A percentile compares a stretch with the other conserved stretches of the same genome.
Evolutionary conservation across 30 jellyfish, hydroid and myxozoan genomes (phyloP).

Genomic region (Aurelia sp.): DNA sequence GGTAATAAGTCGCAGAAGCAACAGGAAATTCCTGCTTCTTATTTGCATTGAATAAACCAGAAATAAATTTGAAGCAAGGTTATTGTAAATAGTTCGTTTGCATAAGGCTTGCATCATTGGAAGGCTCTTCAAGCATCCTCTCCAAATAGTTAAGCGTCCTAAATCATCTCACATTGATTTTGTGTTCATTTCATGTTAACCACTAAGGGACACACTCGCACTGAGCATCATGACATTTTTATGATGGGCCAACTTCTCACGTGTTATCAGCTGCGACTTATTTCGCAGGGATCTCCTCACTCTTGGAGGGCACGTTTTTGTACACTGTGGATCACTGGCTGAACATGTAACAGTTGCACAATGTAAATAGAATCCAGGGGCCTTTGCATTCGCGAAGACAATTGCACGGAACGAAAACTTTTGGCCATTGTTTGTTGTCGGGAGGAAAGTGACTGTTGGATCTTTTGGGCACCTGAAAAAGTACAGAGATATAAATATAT

Average conservation of each 20-base stretch:
- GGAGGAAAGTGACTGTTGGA: slow-evolving; percentile 56
- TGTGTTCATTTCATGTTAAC: no score
- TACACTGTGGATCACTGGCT: slow-evolving; percentile 11
- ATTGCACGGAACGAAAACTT: slow-evolving; percentile 64
- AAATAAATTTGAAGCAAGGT: no score
- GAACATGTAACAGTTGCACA: slow-evolving; percentile 26
- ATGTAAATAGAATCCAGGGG: slow-evolving; percentile 55
- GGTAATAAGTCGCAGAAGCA: no score
- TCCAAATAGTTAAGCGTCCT: no score
- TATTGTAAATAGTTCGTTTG: no score
- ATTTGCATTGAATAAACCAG: no score
- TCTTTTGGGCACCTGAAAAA: slow-evolving; percentile 69
- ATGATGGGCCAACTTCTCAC: slow-evolving; percentile 26
- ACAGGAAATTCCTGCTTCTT: no score
- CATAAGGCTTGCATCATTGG: no score
- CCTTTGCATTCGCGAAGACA: slow-evolving; percentile 30
- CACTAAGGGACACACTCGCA: no score
- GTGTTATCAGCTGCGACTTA: slow-evolving; percentile 16
- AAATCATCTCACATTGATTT: no score
- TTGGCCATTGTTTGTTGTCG: slow-evolving; percentile 48
- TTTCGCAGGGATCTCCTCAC: not conserved
- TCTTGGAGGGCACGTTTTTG: slow-evolving; percentile 25
- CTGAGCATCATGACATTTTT: slow-evolving; percentile 23
- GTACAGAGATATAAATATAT: not conserved
- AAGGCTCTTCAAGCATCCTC: no score